A percentile compares a stretch with the other conserved stretches of the same genome.
These are phyloP conservation scores for Drosophila demipolita DNA, from an alignment of 2,888 invertebrate species.

Conservation along the genomic window DNA sequence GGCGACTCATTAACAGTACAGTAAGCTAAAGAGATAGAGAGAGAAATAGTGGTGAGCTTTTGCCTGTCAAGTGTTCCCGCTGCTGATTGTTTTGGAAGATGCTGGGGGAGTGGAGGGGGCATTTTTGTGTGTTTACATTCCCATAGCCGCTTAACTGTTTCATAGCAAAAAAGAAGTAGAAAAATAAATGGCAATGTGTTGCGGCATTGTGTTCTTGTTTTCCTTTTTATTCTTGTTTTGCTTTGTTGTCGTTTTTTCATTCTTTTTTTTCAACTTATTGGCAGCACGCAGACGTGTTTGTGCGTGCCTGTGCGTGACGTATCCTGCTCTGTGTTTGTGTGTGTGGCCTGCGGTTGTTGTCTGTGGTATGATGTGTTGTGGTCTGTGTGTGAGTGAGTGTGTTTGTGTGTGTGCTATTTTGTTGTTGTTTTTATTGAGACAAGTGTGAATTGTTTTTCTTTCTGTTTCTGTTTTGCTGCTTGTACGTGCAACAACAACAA, in stretches of 20 bases:
- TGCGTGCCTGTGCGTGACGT: constrained; percentile 66
- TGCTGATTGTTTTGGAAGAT: constrained; percentile 56
- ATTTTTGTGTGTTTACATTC: constrained; percentile 61
- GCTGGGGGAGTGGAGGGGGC: constrained; percentile 8
- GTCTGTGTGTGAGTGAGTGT: constrained; percentile 50
- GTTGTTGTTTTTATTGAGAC: constrained; percentile 78
- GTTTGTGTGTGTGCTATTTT: constrained; percentile 35
- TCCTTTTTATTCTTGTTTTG: constrained; percentile 59
- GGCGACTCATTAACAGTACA: constrained; percentile 66
- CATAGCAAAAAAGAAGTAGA: constrained; percentile 40
- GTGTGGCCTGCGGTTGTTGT: constrained; percentile 75
- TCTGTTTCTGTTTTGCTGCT: constrained; percentile 59
- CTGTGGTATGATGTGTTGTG: constrained; percentile 62
- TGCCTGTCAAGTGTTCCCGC: constrained; percentile 57
- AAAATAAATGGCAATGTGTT: constrained; percentile 72
- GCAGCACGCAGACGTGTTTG: constrained; percentile 70
- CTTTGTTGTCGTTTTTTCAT: constrained; percentile 51
- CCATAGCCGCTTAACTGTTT: constrained; percentile 76
- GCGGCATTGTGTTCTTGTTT: constrained; percentile 71
- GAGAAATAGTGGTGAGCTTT: constrained; percentile 35
- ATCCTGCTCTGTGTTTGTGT: constrained; percentile 48
- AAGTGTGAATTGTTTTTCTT: constrained; percentile 80
- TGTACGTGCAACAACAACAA: constrained; percentile 63
- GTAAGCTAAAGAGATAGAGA: constrained; percentile 19
- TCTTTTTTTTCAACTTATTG: constrained; percentile 74